Percentiles rank a stretch among this genome's conserved stretches.
phyloP scores from a whole-genome alignment of 2,113 vertebrate species.

The Coptodon rendalli region DNA sequence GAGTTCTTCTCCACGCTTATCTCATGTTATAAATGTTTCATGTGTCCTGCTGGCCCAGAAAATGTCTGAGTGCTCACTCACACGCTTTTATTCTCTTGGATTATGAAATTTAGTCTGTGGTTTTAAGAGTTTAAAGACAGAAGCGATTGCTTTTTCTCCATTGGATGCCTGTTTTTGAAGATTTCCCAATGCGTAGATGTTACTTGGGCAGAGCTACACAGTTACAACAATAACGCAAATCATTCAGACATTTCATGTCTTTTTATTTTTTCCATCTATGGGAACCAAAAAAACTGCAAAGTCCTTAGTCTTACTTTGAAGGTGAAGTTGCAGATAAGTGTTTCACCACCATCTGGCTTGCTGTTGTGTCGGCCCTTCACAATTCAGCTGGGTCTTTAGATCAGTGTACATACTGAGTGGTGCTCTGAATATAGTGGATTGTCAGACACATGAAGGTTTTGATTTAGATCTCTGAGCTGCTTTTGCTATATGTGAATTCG shows the following conservation, averaged over 20 bases:
- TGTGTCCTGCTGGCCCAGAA: not conserved
- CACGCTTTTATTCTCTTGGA: not conserved
- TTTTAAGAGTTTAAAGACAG: not conserved
- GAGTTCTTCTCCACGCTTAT: conserved; percentile 52
- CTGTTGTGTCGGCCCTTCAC: not conserved
- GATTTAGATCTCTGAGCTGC: not conserved
- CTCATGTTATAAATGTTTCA: not conserved
- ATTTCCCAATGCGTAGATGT: not conserved
- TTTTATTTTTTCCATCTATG: not conserved
- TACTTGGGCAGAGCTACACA: not conserved
- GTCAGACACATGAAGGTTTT: not conserved
- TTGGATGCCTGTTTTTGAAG: not conserved
- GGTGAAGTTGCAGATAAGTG: not conserved
- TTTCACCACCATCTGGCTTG: not conserved
- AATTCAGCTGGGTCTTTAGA: not conserved
- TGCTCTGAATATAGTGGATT: not conserved
- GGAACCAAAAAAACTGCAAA: not conserved
- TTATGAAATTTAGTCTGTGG: not conserved
- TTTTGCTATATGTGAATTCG: not conserved
- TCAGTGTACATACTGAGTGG: not conserved
- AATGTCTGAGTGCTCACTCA: not conserved
- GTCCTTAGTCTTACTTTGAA: not conserved
- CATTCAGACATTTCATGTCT: not conserved
- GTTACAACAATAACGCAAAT: not conserved
- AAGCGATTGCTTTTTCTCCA: not conserved